Evolutionary conservation across 2,797 vertebrate species (phyloP), one percentile per base, ranked within the genome.

Genomic region (Eleutherodactylus coqui): DNA sequence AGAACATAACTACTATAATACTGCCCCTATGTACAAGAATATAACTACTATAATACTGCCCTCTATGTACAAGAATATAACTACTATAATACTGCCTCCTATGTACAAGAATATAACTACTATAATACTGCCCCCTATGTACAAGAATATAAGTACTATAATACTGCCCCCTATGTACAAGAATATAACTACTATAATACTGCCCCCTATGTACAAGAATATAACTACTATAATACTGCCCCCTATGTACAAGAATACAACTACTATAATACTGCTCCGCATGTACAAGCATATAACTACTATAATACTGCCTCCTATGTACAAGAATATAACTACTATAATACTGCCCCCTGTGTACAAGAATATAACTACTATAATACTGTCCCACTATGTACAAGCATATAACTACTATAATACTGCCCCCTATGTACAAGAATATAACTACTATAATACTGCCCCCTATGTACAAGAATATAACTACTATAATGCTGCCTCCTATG

Each of bases 401-500:
- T 62, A 62, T 62, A 62, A 62, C 58, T 62, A 62, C 58, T 62
- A 62, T 32, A 62, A 62, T 62, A 62, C 58, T 62, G 27, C n/a
- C 58, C 16, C 58, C 58, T 62, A 62, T 62, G n/a, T 62, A 62
- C 58, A 62, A 62, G 58, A 62, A 62, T 62, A 62, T 62, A 62
- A 62, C 58, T 64, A 64, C 29, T 34, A 32, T 64, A 64, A 64
- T 64, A 64, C 60, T n/a, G n/a, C n/a, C n/a, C n/a, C 53, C 53
- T 55, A 55, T 55, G 24, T 64, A 34, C 60, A 64, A 34, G 60
- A 64, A 64, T 34, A 64, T 32, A 64, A 34, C 60, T 64, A 64
- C 60, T 64, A 34, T 34, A 64, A 64, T 64, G 34, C 60, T 64
- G 60, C 55, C 58, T 53, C 58, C 58, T 32, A 62, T 62, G n/a